Percentiles rank a stretch among this genome's conserved stretches.
These are phyloP conservation scores for Catajapyx aquilonaris DNA, from an alignment of 1,140 invertebrate genomes.

Conservation along the genomic window DNA sequence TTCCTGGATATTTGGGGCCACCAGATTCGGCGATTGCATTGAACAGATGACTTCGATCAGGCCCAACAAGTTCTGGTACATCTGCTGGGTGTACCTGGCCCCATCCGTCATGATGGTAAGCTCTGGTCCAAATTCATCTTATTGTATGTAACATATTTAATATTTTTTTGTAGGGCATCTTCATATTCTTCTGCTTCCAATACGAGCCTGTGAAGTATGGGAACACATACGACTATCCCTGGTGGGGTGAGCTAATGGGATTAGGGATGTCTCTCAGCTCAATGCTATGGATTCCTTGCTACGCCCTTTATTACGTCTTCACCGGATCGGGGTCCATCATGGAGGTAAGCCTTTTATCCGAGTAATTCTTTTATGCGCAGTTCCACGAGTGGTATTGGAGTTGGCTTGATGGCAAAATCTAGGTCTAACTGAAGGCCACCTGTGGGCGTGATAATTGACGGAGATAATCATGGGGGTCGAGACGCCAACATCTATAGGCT, in stretches of 20 bases:
- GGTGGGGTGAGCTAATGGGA: slow-evolving; percentile 51
- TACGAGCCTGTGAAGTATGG: slow-evolving; percentile 42
- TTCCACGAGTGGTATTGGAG: too few relatives aligned
- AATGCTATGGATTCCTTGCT: slow-evolving; percentile 47
- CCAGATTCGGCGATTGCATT: slow-evolving; percentile 36
- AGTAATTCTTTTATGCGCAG: slow-evolving; percentile 2
- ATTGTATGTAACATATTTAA: slow-evolving; percentile 1
- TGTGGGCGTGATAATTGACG: too few relatives aligned
- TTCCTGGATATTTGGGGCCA: slow-evolving; percentile 40
- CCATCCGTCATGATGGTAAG: slow-evolving; percentile 36
- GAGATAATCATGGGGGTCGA: too few relatives aligned
- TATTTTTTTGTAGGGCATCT: slow-evolving; percentile 33
- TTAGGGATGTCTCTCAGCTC: slow-evolving; percentile 47
- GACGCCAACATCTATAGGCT: too few relatives aligned
- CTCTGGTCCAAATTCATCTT: slow-evolving; percentile 1
- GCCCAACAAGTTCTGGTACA: slow-evolving; percentile 33
- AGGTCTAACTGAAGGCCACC: too few relatives aligned
- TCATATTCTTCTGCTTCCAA: slow-evolving; percentile 42
- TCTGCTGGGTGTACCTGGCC: slow-evolving; percentile 37
- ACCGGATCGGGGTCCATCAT: slow-evolving; percentile 24
- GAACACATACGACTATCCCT: slow-evolving; percentile 40
- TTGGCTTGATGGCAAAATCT: too few relatives aligned
- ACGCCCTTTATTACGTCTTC: slow-evolving; percentile 33
- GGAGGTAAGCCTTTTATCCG: slow-evolving; percentile 22
- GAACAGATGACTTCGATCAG: slow-evolving; percentile 40